phyloP scores from a whole-genome alignment of 2,797 vertebrate genomes.

The Cyprinodon diabolis region DNA sequence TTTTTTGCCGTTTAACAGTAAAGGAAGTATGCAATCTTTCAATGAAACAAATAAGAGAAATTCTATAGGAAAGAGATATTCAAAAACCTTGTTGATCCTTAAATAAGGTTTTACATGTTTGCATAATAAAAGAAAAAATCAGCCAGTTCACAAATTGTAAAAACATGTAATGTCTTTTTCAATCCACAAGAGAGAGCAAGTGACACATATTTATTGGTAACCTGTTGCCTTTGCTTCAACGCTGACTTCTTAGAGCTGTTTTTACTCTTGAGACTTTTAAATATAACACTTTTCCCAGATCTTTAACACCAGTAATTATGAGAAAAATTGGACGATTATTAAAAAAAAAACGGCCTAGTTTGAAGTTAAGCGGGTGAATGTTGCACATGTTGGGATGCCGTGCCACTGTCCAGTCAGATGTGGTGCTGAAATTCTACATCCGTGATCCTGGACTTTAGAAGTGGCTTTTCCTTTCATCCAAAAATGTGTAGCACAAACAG shows the following conservation, averaged over 20 bases:
- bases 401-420: conserved; percentile 56
- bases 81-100: too few species aligned
- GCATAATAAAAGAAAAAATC: too few species aligned
- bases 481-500: not conserved
- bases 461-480: not conserved
- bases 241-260: not conserved
- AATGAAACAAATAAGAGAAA: too few species aligned
- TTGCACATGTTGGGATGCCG: not conserved
- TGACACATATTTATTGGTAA: not conserved
- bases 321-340: not conserved
- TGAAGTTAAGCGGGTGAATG: rapidly evolving
- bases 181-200: conserved; percentile 51
- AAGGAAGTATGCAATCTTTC: too few species aligned
- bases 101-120: too few species aligned
- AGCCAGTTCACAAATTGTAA: not conserved
- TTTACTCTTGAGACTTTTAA: conserved; percentile 13
- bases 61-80: too few species aligned
- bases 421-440: conserved; percentile 67
- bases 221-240: not conserved
- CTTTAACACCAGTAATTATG: not conserved
- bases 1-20: too few species aligned
- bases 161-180: not conserved
- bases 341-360: not conserved
- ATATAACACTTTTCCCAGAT: not conserved
- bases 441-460: not conserved